Evolutionary conservation across 1,140 invertebrate genomes (phyloP).

Genomic region (Dreissena polymorpha): DNA sequence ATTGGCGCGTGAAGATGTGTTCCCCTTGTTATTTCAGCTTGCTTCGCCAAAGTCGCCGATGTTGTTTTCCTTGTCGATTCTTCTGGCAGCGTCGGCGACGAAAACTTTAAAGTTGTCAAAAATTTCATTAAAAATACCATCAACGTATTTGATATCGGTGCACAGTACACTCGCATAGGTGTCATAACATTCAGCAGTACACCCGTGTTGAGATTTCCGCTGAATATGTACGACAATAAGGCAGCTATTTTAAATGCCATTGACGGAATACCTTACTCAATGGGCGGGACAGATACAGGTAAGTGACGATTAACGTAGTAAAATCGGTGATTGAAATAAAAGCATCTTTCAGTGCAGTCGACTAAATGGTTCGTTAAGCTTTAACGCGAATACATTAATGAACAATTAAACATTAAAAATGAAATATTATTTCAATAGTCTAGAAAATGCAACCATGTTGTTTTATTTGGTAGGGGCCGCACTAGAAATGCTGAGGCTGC

Average conservation of each 20-base stretch:
- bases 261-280: constrained; percentile 50
- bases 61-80: constrained; percentile 51
- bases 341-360: background rate
- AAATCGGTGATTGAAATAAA: background rate
- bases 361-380: background rate
- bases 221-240: constrained; percentile 64
- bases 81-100: constrained; percentile 44
- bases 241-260: constrained; percentile 55
- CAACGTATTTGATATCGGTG: constrained; percentile 65
- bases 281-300: constrained; percentile 65
- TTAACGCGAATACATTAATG: background rate
- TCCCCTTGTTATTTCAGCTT: constrained; percentile 29
- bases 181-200: constrained; percentile 43
- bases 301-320: background rate
- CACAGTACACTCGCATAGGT: constrained; percentile 33
- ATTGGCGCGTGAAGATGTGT: no score
- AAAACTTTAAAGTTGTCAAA: constrained; percentile 46
- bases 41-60: constrained; percentile 45
- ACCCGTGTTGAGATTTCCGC: constrained; percentile 63
- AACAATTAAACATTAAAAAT: no score
- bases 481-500: constrained; percentile 55
- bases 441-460: no score
- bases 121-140: constrained; percentile 56
- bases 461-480: constrained; percentile 45
- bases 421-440: no score